These are phyloP conservation scores for Cinclus mexicanus DNA, from an alignment of 2,113 vertebrate genomes.

Conservation along the genomic window DNA sequence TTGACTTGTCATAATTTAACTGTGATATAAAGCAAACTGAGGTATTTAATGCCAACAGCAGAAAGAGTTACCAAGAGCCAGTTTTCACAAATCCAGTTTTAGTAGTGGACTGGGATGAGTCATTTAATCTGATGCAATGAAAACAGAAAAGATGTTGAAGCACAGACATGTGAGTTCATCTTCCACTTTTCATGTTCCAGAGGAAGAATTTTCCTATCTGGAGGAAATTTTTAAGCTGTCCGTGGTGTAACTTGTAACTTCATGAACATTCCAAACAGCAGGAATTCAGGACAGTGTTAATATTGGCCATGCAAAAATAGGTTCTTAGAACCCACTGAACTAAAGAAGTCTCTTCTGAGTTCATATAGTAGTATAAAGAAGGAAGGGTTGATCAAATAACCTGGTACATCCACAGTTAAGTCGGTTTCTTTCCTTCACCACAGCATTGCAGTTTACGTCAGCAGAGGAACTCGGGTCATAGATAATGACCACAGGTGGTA, in stretches of 20 bases:
- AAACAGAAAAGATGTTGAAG: not conserved
- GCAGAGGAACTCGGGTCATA: rapidly evolving
- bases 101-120: not conserved
- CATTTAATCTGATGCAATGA: not conserved
- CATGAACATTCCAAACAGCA: not conserved
- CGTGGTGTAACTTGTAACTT: not conserved
- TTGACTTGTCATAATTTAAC: slow-evolving; percentile 21
- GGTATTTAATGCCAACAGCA: not conserved
- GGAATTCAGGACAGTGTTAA: not conserved
- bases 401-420: not conserved
- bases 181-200: not conserved
- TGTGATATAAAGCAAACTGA: not conserved
- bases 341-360: not conserved
- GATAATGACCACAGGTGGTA: not conserved
- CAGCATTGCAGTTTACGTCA: rapidly evolving
- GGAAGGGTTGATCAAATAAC: not conserved
- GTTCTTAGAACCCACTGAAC: not conserved
- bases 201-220: not conserved
- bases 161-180: not conserved
- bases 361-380: not conserved
- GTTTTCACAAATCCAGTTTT: not conserved
- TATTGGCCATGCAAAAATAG: not conserved
- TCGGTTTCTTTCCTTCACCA: not conserved
- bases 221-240: not conserved
- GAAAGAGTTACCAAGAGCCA: not conserved